Evolutionary conservation across 2,113 vertebrate genomes (phyloP).

Genomic region (Gracilinanus agilis): DNA sequence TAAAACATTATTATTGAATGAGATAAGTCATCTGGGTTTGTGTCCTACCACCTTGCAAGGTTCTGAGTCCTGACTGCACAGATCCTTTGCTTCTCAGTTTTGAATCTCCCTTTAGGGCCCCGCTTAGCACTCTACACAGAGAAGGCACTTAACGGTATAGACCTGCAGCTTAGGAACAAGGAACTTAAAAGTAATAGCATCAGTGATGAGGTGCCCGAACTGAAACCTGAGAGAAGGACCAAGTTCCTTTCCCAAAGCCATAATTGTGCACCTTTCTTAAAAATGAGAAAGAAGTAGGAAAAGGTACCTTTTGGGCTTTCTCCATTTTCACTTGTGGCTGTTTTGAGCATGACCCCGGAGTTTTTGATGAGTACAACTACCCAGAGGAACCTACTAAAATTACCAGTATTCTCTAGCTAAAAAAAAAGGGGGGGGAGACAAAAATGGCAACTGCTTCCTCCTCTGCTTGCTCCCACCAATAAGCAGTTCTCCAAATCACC

Average conservation of each 20-base stretch:
- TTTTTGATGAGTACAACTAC: neutral
- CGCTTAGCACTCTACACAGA: neutral
- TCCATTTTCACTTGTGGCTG: neutral
- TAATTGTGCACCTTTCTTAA: no score
- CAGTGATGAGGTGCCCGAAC: neutral
- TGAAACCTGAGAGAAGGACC: neutral
- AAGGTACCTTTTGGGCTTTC: neutral
- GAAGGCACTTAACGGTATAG: neutral
- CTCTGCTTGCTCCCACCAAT: neutral
- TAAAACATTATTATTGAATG: neutral
- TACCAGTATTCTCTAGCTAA: neutral
- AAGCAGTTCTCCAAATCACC: neutral
- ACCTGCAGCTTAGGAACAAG: neutral
- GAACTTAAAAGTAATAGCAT: neutral
- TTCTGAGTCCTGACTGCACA: neutral
- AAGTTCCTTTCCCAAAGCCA: neutral
- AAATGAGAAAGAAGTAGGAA: neutral
- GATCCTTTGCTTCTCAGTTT: neutral
- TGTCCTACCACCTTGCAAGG: neutral
- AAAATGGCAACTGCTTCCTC: neutral
- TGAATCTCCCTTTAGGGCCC: neutral
- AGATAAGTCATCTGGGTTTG: neutral
- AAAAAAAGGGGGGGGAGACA: neutral
- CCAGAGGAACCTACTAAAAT: neutral
- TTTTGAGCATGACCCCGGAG: no score